Evolutionary conservation across 2,113 vertebrate species (phyloP).

Genomic region (Etia nguti): DNA sequence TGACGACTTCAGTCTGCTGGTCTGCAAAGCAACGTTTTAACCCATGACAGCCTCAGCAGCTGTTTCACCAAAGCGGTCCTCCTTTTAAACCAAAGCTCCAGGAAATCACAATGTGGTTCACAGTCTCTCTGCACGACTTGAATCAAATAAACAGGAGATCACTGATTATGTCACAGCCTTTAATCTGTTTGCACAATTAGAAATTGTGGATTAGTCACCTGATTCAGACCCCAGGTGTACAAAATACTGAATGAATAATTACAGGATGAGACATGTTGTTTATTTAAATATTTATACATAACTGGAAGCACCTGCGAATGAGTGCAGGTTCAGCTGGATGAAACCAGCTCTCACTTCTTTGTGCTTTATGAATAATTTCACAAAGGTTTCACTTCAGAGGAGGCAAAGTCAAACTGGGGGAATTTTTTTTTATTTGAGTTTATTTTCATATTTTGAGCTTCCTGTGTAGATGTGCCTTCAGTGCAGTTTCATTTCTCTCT

Average conservation of each 20-base stretch:
- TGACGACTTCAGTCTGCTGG: neutral
- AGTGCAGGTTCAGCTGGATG: neutral
- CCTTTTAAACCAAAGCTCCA: neutral
- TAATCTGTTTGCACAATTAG: neutral
- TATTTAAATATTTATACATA: neutral
- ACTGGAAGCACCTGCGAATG: neutral
- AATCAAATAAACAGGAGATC: neutral
- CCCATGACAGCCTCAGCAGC: neutral
- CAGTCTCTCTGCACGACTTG: neutral
- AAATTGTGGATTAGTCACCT: neutral
- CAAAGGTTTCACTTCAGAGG: neutral
- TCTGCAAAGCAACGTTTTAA: neutral
- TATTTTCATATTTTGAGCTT: neutral
- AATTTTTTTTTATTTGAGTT: neutral
- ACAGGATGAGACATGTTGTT: neutral
- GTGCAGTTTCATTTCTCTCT: neutral
- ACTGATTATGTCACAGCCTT: neutral
- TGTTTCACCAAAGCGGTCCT: neutral
- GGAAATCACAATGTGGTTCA: neutral
- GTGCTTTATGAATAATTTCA: neutral
- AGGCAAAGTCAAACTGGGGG: neutral
- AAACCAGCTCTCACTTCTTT: neutral
- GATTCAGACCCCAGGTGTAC: neutral
- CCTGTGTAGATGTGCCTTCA: neutral
- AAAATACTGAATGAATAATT: rapidly evolving